phyloP scores from a whole-genome alignment of 1,140 invertebrate species.

The Centruroides vittatus region DNA sequence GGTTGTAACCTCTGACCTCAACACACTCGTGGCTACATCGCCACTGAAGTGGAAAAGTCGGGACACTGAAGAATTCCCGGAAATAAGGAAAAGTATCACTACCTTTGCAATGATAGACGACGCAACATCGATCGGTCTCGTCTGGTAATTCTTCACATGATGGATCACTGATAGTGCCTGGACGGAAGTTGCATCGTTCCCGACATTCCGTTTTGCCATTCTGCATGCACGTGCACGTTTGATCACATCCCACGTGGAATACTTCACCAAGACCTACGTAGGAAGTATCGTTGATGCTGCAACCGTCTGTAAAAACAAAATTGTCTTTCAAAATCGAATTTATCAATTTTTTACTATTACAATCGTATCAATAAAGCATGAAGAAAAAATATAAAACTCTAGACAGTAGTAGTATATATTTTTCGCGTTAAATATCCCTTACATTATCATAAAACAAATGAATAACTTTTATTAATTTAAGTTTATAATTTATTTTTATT shows the following conservation, averaged over 20 bases:
- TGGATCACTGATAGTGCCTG: constrained; percentile 35
- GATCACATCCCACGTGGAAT: background rate
- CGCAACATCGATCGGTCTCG: constrained; percentile 60
- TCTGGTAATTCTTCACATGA: constrained; percentile 49
- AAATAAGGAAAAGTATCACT: background rate
- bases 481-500: too few species aligned
- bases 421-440: too few species aligned
- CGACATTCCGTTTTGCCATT: constrained; percentile 1
- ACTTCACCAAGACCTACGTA: background rate
- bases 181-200: constrained; percentile 1
- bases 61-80: background rate
- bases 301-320: background rate
- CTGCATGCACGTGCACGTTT: background rate
- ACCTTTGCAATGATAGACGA: constrained; percentile 42
- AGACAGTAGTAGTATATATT: too few species aligned
- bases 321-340: too few species aligned
- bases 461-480: too few species aligned
- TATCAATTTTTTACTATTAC: too few species aligned
- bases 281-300: background rate
- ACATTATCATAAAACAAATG: too few species aligned
- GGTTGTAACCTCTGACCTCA: background rate
- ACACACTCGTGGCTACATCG: background rate
- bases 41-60: background rate
- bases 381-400: too few species aligned
- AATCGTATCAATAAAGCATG: too few species aligned